Evolutionary conservation across 2,113 vertebrate genomes (phyloP), one percentile per base, ranked within the genome.

Genomic region (Datnioides undecimradiatus): DNA sequence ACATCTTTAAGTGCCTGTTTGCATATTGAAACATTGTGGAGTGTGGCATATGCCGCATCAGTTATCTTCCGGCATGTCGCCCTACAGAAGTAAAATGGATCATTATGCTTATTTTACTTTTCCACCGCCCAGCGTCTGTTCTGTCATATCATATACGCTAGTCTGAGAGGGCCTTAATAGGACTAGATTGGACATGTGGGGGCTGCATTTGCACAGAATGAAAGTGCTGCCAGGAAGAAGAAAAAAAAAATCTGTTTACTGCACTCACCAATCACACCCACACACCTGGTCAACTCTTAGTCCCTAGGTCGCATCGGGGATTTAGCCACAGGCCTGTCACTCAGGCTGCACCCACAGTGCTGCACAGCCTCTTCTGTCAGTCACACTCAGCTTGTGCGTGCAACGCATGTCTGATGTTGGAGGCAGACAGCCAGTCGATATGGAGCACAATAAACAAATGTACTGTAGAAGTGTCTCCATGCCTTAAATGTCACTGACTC

Each of bases 281-380:
- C 78, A 63, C 79, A 84, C 73, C 63, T 65, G 45, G 59, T 72
- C 82, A 62, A 57, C 75, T 80, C 75, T 60, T 40, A 3, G 81
- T 90, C 84, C 73, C 80, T 74, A 34, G 78, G 73, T 73, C 55
- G 21, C 84, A 59, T 13, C 10, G 23, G 65, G 83, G 81, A 67
- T 80, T 76, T 73, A 79, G 79, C 83, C 73, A 49, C 74, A n/a
- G 67, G 74, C 59, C 73, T 82, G 89, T 86, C 91, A 79, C 70
- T 86, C 77, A 80, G 67, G 57, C 81, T 48, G 12, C 52, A 40
- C 80, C 85, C 82, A 68, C 86, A 48, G 51, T 49, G 78, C 83
- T 69, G 13, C 73, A 13, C 1, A 45, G 70, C 74, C 80, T 58
- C 49, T 29, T 51, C 76, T 77, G 90, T 89, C 90, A 85, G 41